These are phyloP conservation scores for Gymnobelideus leadbeateri DNA, from an alignment of 2,113 vertebrate species.

Conservation along the genomic window DNA sequence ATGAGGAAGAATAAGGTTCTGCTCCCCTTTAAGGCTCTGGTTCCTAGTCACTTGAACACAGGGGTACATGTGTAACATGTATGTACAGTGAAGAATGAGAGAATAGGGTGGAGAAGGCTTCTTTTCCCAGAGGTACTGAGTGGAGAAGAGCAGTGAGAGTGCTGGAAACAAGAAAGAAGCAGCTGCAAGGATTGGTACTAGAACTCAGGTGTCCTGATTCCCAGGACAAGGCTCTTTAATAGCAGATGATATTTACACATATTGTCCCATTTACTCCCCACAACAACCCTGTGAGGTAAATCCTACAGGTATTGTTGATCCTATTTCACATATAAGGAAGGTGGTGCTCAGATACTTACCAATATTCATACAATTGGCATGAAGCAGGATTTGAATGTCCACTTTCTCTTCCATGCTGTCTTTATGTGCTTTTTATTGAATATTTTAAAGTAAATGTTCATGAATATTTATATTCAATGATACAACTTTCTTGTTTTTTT, in stretches of 20 bases:
- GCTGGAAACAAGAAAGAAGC: neutral
- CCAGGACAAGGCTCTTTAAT: neutral
- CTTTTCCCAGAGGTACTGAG: neutral
- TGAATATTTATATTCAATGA: slow-evolving; percentile 15
- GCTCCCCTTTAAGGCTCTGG: neutral
- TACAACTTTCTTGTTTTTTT: neutral
- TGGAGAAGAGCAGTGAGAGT: neutral
- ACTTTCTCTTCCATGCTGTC: neutral
- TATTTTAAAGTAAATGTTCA: neutral
- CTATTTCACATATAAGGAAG: neutral
- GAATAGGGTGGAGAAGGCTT: neutral
- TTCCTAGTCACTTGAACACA: neutral
- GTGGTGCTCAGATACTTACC: neutral
- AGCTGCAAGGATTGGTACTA: neutral
- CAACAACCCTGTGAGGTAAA: neutral
- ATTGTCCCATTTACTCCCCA: neutral
- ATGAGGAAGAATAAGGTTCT: neutral
- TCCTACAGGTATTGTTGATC: neutral
- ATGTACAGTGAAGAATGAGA: neutral
- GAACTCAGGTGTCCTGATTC: neutral
- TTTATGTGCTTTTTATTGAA: neutral
- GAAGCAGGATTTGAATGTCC: neutral
- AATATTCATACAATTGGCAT: neutral
- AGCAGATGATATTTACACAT: neutral
- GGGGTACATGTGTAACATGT: neutral